Evolutionary conservation across 2,113 vertebrate genomes (phyloP).

Genomic region (Dipodomys spectabilis): DNA sequence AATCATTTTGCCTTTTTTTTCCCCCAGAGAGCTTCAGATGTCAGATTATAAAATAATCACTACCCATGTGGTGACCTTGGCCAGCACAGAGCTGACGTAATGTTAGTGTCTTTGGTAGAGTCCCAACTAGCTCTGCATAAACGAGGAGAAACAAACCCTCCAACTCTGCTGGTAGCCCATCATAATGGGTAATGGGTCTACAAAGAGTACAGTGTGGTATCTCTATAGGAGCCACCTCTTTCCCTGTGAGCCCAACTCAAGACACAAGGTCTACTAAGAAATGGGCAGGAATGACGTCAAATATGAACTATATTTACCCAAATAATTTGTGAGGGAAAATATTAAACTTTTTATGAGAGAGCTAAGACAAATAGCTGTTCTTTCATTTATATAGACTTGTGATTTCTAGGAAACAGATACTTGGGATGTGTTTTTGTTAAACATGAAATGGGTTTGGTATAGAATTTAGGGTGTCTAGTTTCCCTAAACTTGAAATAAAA

Average conservation of each 20-base stretch:
- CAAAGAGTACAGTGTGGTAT: background rate
- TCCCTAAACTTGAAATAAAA: conserved; percentile 33
- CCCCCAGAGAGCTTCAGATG: background rate
- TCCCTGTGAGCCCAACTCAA: background rate
- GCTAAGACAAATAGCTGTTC: background rate
- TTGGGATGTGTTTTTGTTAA: background rate
- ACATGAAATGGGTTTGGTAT: background rate
- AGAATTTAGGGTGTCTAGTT: background rate
- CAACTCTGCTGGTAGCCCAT: background rate
- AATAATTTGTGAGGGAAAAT: conserved; percentile 6
- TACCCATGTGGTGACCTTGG: background rate
- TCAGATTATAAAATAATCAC: background rate
- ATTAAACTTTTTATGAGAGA: background rate
- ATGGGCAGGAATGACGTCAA: background rate
- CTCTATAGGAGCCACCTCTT: background rate
- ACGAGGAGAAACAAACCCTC: background rate
- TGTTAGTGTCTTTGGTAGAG: background rate
- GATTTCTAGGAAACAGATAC: background rate
- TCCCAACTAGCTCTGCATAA: background rate
- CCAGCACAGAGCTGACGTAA: background rate
- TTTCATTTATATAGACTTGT: background rate
- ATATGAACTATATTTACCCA: background rate
- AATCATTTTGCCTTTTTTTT: background rate
- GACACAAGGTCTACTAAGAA: background rate
- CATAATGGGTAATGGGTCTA: background rate